Evolutionary conservation across 2,888 invertebrate species (phyloP), one percentile per base, ranked within the genome.

Genomic region (Pammene fasciana): DNA sequence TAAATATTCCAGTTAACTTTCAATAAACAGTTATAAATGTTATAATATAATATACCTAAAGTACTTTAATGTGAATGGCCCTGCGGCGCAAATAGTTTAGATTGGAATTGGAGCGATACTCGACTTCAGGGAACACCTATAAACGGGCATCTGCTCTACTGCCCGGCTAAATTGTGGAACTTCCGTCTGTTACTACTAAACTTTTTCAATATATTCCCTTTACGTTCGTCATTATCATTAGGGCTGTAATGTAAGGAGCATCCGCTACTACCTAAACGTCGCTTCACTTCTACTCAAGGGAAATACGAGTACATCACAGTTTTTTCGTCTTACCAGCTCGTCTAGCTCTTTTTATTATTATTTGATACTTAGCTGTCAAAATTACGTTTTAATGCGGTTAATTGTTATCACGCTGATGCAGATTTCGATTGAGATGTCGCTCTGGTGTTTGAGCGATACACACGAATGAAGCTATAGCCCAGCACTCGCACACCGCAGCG

Each of bases 201-300:
- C 65, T 70, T 70, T 70, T 70, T 65, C 70, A 70, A 70, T 70
- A 70, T 70, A 70, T 70, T 65, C 70, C 54, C 70, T 70, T 65
- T 70, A 70, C 68, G 68, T 64, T 13, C 54, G 46, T 65, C 70
- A 70, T 70, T 70, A 70, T 65, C 70, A 70, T 70, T 70, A 70
- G 41, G 64, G 54, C 54, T 46, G 55, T 70, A 46, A 54, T 46
- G 55, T 70, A 46, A 54, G 60, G 60, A 55, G 60, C 70, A 65
- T 54, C 65, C 65, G 65, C 41, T 59, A 46, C 70, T n/a, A n/a
- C n/a, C n/a, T 60, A 54, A 70, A 52, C 26, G 16, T 34, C 60
- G 41, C 54, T 61, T 45, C 59, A 54, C 55, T 70, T 41, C 26
- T 26, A 48, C 59, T 18, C 18, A 43, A 45, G 18, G 52, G 57